Conservation (phyloP, 1,140 invertebrate species). For the Drosophila azteca region DNA sequence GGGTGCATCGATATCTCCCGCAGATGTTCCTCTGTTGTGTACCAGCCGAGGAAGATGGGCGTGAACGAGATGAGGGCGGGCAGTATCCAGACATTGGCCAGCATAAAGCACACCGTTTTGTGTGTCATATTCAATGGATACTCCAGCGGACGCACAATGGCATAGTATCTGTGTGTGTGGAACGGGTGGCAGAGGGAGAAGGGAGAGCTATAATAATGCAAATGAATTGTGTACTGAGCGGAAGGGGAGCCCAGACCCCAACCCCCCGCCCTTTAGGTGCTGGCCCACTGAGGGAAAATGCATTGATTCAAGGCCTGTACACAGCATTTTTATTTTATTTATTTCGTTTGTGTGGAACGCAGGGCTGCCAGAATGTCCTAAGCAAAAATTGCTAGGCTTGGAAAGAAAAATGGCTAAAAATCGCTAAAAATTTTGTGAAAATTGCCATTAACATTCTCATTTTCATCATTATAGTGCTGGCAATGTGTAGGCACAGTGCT, state of each 20-base stretch:
- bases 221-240: constrained; percentile 34
- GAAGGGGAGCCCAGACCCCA: constrained; percentile 1
- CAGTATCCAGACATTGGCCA: constrained; percentile 94
- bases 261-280: neutral
- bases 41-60: constrained; percentile 97
- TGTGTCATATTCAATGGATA: constrained; percentile 95
- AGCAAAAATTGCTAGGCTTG: too few species aligned
- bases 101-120: constrained; percentile 91
- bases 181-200: neutral
- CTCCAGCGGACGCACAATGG: constrained; percentile 94
- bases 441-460: too few species aligned
- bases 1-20: constrained; percentile 88
- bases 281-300: neutral
- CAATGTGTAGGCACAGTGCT: too few species aligned
- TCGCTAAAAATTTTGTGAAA: too few species aligned
- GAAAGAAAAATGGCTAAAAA: too few species aligned
- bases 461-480: too few species aligned
- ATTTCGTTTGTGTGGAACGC: too few species aligned
- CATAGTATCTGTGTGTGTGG: constrained; percentile 87
- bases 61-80: constrained; percentile 97
- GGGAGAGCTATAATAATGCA: constrained; percentile 31
- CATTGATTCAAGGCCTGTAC: too few species aligned
- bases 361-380: too few species aligned
- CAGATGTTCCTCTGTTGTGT: constrained; percentile 92
- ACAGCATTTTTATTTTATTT: too few species aligned